Percentiles rank a stretch among this genome's conserved stretches.
These are phyloP conservation scores for Scaptomyza graminum DNA, from an alignment of 1,140 invertebrate species.

Conservation along the genomic window DNA sequence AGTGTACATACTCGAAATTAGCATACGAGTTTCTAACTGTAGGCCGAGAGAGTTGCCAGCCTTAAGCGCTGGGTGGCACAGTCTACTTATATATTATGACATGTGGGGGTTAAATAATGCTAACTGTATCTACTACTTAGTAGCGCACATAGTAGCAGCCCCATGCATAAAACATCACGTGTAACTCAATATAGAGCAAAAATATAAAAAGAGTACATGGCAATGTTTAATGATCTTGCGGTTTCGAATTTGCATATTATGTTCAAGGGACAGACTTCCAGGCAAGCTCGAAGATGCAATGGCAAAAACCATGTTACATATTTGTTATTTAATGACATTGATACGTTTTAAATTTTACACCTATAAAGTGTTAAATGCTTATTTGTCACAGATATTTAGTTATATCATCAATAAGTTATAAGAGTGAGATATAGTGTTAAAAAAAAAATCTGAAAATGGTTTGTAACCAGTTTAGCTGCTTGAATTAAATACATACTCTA, in stretches of 20 bases:
- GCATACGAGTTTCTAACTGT: conserved; percentile 54
- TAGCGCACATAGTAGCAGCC: conserved; percentile 9
- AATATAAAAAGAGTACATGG: conserved; percentile 14
- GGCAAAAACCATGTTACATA: not conserved
- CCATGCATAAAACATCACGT: conserved; percentile 66
- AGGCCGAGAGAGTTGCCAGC: conserved; percentile 53
- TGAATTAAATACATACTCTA: not conserved
- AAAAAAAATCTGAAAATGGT: too few relatives aligned
- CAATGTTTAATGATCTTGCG: conserved; percentile 19
- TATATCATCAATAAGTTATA: not conserved
- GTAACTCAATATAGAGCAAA: conserved; percentile 55
- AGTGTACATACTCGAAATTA: conserved; percentile 32
- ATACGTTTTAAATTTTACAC: not conserved
- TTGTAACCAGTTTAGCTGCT: not conserved
- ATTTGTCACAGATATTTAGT: not conserved
- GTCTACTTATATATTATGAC: conserved; percentile 61
- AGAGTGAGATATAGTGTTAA: too few relatives aligned
- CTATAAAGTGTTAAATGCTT: not conserved
- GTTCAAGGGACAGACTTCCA: conserved; percentile 5
- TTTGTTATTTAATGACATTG: too few relatives aligned
- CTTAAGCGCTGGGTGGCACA: conserved; percentile 44
- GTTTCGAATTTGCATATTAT: not conserved
- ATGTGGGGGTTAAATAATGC: conserved; percentile 60
- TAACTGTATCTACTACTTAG: conserved; percentile 34
- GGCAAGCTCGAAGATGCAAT: not conserved